Base-by-base conservation (phyloP, 2,113 vertebrate genomes). In the Nanorana parkeri region DNA sequence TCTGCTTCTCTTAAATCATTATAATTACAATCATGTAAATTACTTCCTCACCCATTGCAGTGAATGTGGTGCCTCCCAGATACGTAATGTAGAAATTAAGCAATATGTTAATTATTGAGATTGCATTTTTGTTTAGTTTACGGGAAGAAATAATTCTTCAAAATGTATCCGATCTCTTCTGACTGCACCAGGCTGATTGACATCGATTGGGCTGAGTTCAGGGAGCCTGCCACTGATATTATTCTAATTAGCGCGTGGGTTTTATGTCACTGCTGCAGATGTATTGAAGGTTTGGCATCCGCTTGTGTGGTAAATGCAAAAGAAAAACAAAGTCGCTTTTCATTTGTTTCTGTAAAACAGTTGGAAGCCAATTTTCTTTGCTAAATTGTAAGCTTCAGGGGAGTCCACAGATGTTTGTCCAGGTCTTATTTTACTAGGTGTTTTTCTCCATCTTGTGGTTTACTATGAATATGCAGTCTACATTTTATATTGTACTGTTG, bases 331-430 rank as follows among this genome's bases (percentile, higher is more conserved):
- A 63, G 21, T 63, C 8, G 24, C 21, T 63, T 68, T 41, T 68
- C 8, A n/a, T 19, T 77, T 51, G 5, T 77, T 52, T 20, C 41
- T 52, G 17, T 26, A 21, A 51, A 64, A 26, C 29, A 61, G 56
- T 24, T 24, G 36, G 36, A 64, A 77, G 47, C 29, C 36, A 77
- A 64, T 77, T 64, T 51, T 15, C 16, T 61, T 76, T 41, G 7
- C 52, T 55, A 56, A 56, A 2, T 56, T 73, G 26, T 6, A 36
- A 3, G 54, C 17, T 17, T 26, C 26, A 3, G 17, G 1, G 24
- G 55, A 75, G 56, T 2, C 19, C 20, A 17, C 28, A 36, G 29
- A 61, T 60, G 72, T 61, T 60, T 47, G 41, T 47, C 17, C 28
- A 61, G 3, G 0, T 4, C 2, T 56, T n/a, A 2, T 11, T 23